A percentile compares a stretch with the other conserved stretches of the same genome.
Conservation (phyloP, 1,140 invertebrate genomes). For the Trichonephila inaurata region DNA sequence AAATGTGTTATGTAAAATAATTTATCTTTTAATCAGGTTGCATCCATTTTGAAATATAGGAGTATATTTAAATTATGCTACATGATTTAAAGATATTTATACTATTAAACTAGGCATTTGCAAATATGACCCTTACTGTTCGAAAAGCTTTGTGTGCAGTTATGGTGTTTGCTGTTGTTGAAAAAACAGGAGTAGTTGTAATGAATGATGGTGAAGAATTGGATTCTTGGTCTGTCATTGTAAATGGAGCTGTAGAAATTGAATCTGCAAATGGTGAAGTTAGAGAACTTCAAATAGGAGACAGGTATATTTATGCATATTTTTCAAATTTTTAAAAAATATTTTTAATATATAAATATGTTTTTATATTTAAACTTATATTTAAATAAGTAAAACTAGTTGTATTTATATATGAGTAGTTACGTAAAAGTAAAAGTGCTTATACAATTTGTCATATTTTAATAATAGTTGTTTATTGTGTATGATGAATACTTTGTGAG, state of each 20-base stretch:
- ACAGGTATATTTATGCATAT: slow-evolving; percentile 83
- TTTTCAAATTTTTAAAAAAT: background rate
- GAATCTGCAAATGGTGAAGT: slow-evolving; percentile 89
- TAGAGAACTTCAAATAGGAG: slow-evolving; percentile 93
- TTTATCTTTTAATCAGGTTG: background rate
- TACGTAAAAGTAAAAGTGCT: no score
- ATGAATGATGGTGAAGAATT: slow-evolving; percentile 98
- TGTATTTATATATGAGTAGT: background rate
- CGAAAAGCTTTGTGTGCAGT: slow-evolving; percentile 87
- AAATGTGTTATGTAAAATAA: background rate
- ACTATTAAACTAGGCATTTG: slow-evolving; percentile 86
- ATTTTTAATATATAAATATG: no score
- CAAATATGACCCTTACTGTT: slow-evolving; percentile 89
- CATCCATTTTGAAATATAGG: background rate
- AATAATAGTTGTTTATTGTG: background rate
- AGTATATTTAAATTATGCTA: background rate
- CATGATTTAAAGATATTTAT: background rate
- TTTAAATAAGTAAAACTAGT: background rate
- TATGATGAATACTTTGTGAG: background rate
- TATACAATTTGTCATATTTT: background rate
- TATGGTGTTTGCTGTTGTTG: slow-evolving; percentile 99
- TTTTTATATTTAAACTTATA: no score
- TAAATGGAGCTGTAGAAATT: slow-evolving; percentile 98
- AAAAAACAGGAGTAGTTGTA: slow-evolving; percentile 96
- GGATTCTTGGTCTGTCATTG: slow-evolving; percentile 99